Conservation (phyloP, 2,113 vertebrate genomes). For the Apistogramma diplotaenia region DNA sequence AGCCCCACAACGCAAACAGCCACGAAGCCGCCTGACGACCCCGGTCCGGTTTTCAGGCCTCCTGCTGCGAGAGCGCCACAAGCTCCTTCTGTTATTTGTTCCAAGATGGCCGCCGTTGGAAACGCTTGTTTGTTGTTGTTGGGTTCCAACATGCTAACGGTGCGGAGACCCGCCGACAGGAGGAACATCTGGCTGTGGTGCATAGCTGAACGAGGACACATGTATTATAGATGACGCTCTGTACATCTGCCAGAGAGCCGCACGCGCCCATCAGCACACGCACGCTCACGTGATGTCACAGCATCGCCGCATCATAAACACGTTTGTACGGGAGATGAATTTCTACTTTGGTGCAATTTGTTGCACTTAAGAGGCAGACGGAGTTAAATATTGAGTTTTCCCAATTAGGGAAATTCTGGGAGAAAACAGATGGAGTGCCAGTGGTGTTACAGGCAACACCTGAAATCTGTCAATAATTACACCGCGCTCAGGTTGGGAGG, state of each 20-base stretch:
- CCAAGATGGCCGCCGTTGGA: constrained; percentile 67
- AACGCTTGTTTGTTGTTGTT: constrained; percentile 70
- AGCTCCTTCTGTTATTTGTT: constrained; percentile 60
- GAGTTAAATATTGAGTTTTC: constrained; percentile 58
- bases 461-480: constrained; percentile 63
- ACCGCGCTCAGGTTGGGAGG: constrained; percentile 17
- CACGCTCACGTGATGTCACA: constrained; percentile 22
- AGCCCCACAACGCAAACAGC: constrained; percentile 32
- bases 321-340: not conserved
- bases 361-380: constrained; percentile 12
- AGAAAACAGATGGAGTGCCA: constrained; percentile 66
- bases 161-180: constrained; percentile 54
- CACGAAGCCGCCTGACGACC: constrained; percentile 57
- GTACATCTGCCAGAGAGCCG: constrained; percentile 74
- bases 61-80: constrained; percentile 31
- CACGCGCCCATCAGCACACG: constrained; percentile 66
- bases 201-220: constrained; percentile 74
- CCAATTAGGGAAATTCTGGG: constrained; percentile 36
- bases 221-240: constrained; percentile 80
- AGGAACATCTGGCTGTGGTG: constrained; percentile 80
- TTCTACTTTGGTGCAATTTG: not conserved
- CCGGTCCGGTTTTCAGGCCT: constrained; percentile 45
- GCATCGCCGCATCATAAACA: not conserved
- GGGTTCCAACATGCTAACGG: constrained; percentile 69
- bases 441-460: constrained; percentile 61